Base-by-base conservation (phyloP, 2,888 invertebrate species). In the Oligia latruncula region DNA sequence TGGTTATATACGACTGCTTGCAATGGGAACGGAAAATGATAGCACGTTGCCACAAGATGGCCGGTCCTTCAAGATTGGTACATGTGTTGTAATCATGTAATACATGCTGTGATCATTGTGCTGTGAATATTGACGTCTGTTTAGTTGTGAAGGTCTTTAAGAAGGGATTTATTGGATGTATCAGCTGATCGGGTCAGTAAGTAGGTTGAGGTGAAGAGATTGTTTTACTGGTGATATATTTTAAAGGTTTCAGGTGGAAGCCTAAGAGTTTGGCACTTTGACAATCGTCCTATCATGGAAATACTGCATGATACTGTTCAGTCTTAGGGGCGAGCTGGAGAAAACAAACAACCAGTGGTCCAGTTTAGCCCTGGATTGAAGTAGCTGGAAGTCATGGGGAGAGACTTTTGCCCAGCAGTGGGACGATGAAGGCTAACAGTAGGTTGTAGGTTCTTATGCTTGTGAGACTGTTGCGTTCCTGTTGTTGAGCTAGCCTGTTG, bases 11-110 rank as follows among this genome's bases (percentile, higher is more conserved):
- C 92, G 92, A 91, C 75, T 88, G 77, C 80, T 84, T 91, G 91
- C 92, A 93, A 91, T 93, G 93, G 91, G 93, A 93, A 94, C 92
- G 92, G 92, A 92, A 92, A 93, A 92, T 92, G 89, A 90, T 92
- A 90, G 85, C 77, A 70, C 74, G 84, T 83, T 87, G 73, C 52
- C 17, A 68, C 84, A 71, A 74, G 73, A 80, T 72, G 85, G 76
- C 64, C 46, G 85, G 66, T 75, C 81, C 72, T 84, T 77, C 81
- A 40, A 84, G 81, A 87, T 65, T 72, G 71, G 73, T 68, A 83
- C 76, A 74, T 64, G 71, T 86, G 82, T 80, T 77, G 79, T 74
- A 84, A 89, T 77, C 83, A 29, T 78, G 80, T 83, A 80, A 11
- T 68, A 80, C 77, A 77, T 68, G 64, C 29, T 72, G 66, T 67